Evolutionary conservation across 2,113 vertebrate genomes (phyloP).

Genomic region (Ramphastos sulfuratus): DNA sequence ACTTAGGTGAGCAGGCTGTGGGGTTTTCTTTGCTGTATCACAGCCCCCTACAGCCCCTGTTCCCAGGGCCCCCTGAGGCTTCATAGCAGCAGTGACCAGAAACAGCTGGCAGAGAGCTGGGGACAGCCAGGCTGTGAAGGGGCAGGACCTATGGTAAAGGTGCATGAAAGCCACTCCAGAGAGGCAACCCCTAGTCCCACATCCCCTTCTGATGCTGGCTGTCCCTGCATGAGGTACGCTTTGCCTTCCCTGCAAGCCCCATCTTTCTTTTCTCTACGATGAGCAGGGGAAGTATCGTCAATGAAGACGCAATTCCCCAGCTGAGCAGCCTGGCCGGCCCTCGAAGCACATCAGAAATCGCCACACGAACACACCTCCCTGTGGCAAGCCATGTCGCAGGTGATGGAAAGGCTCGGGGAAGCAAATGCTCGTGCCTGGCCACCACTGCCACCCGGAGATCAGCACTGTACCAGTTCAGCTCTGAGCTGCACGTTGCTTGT

Average conservation of each 20-base stretch:
- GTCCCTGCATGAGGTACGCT: background rate
- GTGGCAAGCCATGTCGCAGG: fast-evolving
- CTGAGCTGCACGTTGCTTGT: background rate
- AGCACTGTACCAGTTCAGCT: fast-evolving
- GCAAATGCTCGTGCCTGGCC: fast-evolving
- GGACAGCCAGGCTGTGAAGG: background rate
- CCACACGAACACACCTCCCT: background rate
- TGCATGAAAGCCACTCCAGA: background rate
- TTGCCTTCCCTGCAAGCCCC: background rate
- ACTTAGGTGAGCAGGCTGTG: fast-evolving
- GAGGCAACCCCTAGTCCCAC: background rate
- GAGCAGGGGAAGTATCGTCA: background rate
- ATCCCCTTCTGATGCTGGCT: fast-evolving
- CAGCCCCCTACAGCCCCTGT: background rate
- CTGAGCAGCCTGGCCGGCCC: background rate
- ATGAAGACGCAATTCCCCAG: fast-evolving
- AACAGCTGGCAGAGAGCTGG: fast-evolving
- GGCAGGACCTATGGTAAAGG: background rate
- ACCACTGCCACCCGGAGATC: background rate
- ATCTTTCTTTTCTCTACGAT: fast-evolving
- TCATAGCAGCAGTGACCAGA: fast-evolving
- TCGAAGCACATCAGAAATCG: background rate
- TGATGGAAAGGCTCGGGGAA: background rate
- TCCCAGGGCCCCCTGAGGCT: background rate
- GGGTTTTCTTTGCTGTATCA: background rate